Base-by-base conservation (phyloP, 2,797 vertebrate genomes). In the Chiloscyllium punctatum region DNA sequence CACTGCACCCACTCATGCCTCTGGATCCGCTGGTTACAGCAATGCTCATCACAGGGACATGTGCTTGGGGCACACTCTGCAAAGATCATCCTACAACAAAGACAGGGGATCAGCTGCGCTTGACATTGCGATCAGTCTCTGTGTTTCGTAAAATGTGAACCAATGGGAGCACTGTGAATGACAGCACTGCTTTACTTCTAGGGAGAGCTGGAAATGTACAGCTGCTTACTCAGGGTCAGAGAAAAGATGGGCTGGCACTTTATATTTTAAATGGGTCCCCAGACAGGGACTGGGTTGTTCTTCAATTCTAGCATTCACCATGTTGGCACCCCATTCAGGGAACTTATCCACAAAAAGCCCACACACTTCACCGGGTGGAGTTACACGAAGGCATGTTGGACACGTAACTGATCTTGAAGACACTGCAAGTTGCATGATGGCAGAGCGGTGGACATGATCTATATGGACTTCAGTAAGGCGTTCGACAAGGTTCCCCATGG, bases 1-100 rank as follows among this genome's bases (percentile, higher is more conserved):
- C 99, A 99, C 96, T 99, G 99, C 42, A 99, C 99, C 99, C 99
- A 99, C 74, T 99, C 99, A 0, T 99, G 99, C 96, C 98, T 97
- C 98, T 99, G 99, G 97, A 99, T 99, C 96, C 98, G 97, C 97
- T 99, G 99, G 97, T 99, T 99, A 97, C 98, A 98, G 96, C 99
- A 99, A 3, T 97, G 98, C 27, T 99, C 99, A 1, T 97, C 97
- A 15, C 98, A 99, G 0, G 99, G 99, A 95, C 99, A 99, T 0
- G 99, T 98, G 97, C 98, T 99, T 25, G 98, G 99, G 25, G 98
- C 99, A 91, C 99, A 99, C 96, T 99, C 99, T 0, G 99, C 99
- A 97, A 99, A 99, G 97, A 99, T 99, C 99, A 99, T 99, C 97
- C 99, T 99, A 71, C 0, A 96, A 21, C 96, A 95, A n/a, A 91